Base-by-base conservation (phyloP, 2,797 vertebrate genomes). In the Channallabes apus region DNA sequence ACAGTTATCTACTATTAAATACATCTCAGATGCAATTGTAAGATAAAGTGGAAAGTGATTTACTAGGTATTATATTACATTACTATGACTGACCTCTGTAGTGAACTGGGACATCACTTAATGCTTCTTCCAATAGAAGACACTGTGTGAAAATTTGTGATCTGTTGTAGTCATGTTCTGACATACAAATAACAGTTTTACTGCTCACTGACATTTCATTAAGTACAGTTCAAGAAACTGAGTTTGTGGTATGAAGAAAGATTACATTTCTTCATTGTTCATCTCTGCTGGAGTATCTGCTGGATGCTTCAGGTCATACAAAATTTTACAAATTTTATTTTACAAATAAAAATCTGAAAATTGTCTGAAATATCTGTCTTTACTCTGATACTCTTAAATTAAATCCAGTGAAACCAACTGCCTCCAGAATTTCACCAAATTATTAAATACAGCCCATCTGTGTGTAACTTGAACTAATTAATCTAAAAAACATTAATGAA, bases 161-260 rank as follows among this genome's bases (percentile, higher is more conserved):
- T 67, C 14, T 59, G 46, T 29, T 24, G 24, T 46, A 56, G 79
- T 72, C 64, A 59, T 76, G 24, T 67, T 84, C 17, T 38, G 22
- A 41, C 51, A 56, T 62, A 41, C 22, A 56, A 82, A 76, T 78
- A 81, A 85, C 80, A 88, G 75, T 86, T 88, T 83, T n/a, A 86
- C 51, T 75, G 56, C 59, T 84, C 79, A 88, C 84, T 87, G 77
- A 68, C 75, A 80, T 87, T 85, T 87, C 73, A 87, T 86, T 85
- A 82, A 22, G 58, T 86, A 56, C 72, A 83, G 86, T n/a, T 61
- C 59, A 72, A 38, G 76, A 82, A 75, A 80, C 29, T 80, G 80
- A 88, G 80, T 77, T 71, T 85, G 69, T 61, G 18, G 29, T 69
- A 86, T 87, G 69, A 88, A 84, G 82, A 80, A 90, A 84, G 85